phyloP scores from a whole-genome alignment of 2,797 vertebrate species.

The Orientallactaga sibirica region DNA sequence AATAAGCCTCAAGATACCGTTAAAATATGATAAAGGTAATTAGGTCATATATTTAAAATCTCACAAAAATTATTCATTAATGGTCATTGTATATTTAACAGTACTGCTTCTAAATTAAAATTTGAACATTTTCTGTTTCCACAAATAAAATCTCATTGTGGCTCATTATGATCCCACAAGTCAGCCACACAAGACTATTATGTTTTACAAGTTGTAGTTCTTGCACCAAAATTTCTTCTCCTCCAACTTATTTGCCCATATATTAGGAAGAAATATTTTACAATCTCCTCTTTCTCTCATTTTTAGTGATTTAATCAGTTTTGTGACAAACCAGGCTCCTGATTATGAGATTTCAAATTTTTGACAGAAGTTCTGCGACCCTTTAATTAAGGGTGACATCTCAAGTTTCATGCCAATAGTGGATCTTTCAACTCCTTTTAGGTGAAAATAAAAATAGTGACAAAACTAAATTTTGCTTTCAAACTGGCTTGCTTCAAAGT shows the following conservation, averaged over 20 bases:
- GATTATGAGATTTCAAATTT: slow-evolving; percentile 54
- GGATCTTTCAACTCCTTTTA: slow-evolving; percentile 53
- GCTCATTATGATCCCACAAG: neutral
- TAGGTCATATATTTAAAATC: neutral
- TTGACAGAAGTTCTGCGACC: slow-evolving; percentile 59
- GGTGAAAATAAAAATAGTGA: slow-evolving; percentile 60
- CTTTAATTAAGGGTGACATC: slow-evolving; percentile 54
- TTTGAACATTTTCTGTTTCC: slow-evolving; percentile 45
- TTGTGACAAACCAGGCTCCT: slow-evolving; percentile 21
- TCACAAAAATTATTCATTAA: slow-evolving; percentile 33
- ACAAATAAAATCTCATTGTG: slow-evolving; percentile 29
- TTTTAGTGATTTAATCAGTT: neutral
- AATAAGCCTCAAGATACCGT: slow-evolving; percentile 8
- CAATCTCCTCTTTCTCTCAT: neutral
- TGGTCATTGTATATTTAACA: neutral
- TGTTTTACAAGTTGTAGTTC: neutral
- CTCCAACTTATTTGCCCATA: slow-evolving; percentile 3
- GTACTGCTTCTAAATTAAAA: slow-evolving; percentile 47
- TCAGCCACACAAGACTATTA: neutral
- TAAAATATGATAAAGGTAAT: slow-evolving; percentile 51
- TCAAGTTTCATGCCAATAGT: neutral
- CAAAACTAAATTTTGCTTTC: slow-evolving; percentile 21
- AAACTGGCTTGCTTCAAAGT: slow-evolving; percentile 32
- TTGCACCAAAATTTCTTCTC: slow-evolving; percentile 35
- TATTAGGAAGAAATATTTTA: slow-evolving; percentile 1